phyloP scores from a whole-genome alignment of 2,888 invertebrate genomes.

The Ormia ochracea region DNA sequence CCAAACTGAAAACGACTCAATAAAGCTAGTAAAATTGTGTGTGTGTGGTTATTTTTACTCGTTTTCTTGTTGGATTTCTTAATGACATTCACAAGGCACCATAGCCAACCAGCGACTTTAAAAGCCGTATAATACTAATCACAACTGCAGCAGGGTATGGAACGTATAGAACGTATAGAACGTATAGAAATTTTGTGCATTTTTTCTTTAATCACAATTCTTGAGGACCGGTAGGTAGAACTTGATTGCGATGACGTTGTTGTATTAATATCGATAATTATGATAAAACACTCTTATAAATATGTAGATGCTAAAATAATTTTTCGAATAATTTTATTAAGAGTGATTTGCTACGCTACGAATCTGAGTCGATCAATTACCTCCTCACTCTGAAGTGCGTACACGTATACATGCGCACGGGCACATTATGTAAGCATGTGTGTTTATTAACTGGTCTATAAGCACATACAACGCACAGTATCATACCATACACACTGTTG shows the following conservation, averaged over 20 bases:
- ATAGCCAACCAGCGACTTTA: slow-evolving; percentile 33
- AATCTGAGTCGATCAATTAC: slow-evolving; percentile 54
- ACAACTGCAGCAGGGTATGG: neutral
- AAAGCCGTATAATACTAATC: slow-evolving; percentile 33
- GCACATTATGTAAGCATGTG: neutral
- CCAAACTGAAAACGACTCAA: slow-evolving; percentile 36
- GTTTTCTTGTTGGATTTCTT: slow-evolving; percentile 25
- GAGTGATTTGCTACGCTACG: slow-evolving; percentile 48
- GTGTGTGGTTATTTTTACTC: slow-evolving; percentile 28
- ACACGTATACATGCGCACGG: neutral
- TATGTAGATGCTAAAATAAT: slow-evolving; percentile 18
- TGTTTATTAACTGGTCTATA: neutral
- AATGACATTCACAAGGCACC: slow-evolving; percentile 52
- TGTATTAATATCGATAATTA: slow-evolving; percentile 4
- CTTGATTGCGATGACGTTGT: slow-evolving; percentile 27
- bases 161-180: slow-evolving; percentile 11
- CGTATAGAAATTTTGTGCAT: neutral
- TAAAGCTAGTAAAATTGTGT: slow-evolving; percentile 28
- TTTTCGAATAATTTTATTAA: slow-evolving; percentile 49
- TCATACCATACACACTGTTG: neutral
- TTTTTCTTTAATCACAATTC: slow-evolving; percentile 13
- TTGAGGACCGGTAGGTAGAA: slow-evolving; percentile 53
- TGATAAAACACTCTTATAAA: slow-evolving; percentile 40
- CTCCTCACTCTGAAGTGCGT: slow-evolving; percentile 5
- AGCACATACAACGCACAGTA: neutral